Percentiles rank a stretch among this genome's conserved stretches.
These are phyloP conservation scores for Gisinianus flammeolus DNA, from an alignment of 2,888 invertebrate species.

Conservation along the genomic window DNA sequence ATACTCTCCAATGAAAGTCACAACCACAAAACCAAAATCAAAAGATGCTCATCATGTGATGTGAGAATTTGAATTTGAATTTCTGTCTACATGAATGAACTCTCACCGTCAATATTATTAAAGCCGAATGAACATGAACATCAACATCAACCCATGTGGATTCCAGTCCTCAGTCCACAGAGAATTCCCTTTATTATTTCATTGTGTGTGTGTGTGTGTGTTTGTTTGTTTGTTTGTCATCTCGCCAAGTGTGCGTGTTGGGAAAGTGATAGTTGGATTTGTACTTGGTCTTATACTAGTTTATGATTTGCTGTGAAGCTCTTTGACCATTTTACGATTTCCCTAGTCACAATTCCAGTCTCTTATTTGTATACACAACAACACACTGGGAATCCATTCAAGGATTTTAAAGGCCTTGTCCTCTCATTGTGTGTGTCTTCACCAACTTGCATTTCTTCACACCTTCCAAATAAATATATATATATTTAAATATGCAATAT, in stretches of 20 bases:
- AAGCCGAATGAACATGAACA: neutral
- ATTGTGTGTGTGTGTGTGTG: neutral
- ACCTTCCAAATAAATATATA: conserved; percentile 7
- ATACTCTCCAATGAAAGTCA: neutral
- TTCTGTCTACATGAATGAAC: neutral
- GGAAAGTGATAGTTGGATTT: conserved; percentile 26
- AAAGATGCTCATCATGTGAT: neutral
- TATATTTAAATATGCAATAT: neutral
- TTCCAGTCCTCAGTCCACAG: neutral
- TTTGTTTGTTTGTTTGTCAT: neutral
- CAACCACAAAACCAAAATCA: neutral
- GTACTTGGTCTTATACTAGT: conserved; percentile 20
- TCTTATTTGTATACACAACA: neutral
- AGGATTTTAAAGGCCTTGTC: neutral
- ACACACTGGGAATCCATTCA: conserved; percentile 1
- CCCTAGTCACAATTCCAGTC: conserved; percentile 9
- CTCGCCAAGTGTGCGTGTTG: conserved; percentile 29
- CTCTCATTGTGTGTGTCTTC: no score
- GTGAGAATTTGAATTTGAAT: neutral
- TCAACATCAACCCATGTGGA: neutral
- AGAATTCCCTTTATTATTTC: neutral
- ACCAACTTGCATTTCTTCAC: conserved; percentile 5
- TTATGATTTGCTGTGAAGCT: conserved; percentile 25
- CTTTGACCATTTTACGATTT: conserved; percentile 24
- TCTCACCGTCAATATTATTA: neutral